Conservation (phyloP, 64 coral and sea anemone genomes). For the Cladopsammia gracilis region DNA sequence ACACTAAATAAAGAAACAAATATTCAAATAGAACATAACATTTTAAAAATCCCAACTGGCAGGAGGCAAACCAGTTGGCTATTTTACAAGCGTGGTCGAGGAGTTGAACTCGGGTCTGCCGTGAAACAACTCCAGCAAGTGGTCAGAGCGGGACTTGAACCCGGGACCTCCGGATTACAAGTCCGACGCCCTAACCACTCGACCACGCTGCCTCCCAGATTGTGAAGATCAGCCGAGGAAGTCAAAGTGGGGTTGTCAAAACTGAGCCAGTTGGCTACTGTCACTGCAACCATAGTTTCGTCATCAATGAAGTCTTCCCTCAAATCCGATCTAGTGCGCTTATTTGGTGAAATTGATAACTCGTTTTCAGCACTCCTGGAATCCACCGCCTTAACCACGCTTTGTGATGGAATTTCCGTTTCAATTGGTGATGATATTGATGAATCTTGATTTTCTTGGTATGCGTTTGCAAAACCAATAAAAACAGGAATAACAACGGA, state of each 20-base stretch:
- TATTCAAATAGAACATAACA: no score
- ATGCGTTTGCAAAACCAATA: neutral
- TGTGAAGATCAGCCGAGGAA: neutral
- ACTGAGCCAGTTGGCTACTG: slow-evolving; percentile 10
- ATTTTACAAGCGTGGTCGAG: no score
- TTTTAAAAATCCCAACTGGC: no score
- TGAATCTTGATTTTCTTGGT: neutral
- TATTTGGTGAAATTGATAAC: neutral
- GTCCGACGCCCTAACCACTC: no score
- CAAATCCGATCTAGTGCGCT: slow-evolving; percentile 15
- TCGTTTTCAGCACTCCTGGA: neutral
- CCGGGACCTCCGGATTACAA: no score
- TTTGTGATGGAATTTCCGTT: neutral
- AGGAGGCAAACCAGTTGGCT: no score
- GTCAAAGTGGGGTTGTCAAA: neutral
- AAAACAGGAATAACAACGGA: slow-evolving; percentile 8
- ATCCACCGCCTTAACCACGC: neutral
- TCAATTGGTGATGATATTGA: neutral
- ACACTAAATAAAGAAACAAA: no score
- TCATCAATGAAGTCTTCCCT: neutral
- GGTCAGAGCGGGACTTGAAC: no score
- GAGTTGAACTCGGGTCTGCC: no score
- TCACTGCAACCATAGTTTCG: slow-evolving; percentile 28
- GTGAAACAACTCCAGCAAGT: no score
- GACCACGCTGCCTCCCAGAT: no score